These are phyloP conservation scores for Labeo catla DNA, from an alignment of 2,113 vertebrate species.

Conservation along the genomic window DNA sequence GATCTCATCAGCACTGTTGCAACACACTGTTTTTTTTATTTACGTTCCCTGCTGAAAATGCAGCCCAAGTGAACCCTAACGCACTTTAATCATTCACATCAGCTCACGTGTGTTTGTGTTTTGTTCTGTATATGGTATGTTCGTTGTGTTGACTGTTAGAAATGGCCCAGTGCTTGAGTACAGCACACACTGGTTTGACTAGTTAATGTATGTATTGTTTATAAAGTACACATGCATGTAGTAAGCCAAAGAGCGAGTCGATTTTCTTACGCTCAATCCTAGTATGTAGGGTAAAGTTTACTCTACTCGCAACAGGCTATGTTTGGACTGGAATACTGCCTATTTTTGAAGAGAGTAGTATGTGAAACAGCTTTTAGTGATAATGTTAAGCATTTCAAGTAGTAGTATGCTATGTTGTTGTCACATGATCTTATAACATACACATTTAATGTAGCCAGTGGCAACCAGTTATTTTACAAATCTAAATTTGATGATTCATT, in stretches of 20 bases:
- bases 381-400: neutral
- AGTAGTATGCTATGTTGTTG: neutral
- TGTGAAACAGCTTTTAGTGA: neutral
- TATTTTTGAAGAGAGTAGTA: neutral
- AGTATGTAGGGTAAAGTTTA: constrained; percentile 26
- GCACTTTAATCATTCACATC: neutral
- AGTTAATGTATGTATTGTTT: constrained; percentile 25
- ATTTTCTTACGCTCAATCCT: neutral
- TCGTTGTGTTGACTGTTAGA: neutral
- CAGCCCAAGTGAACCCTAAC: neutral
- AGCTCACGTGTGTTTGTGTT: neutral
- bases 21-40: constrained; percentile 25
- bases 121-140: neutral
- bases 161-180: neutral
- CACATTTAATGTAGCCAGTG: neutral
- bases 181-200: constrained; percentile 13
- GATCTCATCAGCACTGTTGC: constrained; percentile 24
- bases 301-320: neutral
- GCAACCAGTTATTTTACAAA: neutral
- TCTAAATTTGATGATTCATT: neutral
- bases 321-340: neutral
- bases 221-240: neutral
- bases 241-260: neutral
- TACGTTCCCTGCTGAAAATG: constrained; percentile 19
- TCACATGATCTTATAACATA: neutral